Evolutionary conservation across 1,140 invertebrate genomes (phyloP).

Genomic region (Drosophila trapezifrons): DNA sequence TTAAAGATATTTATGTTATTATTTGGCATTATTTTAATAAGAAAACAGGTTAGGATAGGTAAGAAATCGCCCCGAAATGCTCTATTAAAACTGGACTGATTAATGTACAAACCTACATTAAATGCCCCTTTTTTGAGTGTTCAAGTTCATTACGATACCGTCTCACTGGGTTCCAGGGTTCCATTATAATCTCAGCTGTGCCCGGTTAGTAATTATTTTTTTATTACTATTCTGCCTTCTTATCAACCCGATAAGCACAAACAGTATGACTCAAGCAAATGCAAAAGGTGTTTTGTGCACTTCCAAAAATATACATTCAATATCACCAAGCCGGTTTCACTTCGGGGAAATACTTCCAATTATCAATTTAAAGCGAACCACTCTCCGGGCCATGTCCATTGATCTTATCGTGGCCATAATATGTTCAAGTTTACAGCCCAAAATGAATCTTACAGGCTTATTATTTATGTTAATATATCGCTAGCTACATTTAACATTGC

Average conservation of each 20-base stretch:
- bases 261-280: slow-evolving; percentile 13
- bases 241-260: slow-evolving; percentile 27
- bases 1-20: neutral
- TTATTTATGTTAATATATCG: slow-evolving; percentile 41
- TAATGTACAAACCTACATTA: neutral
- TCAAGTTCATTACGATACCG: neutral
- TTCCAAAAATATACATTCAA: slow-evolving; percentile 27
- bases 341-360: slow-evolving; percentile 2
- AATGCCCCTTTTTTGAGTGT: neutral
- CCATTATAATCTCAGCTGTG: slow-evolving; percentile 18
- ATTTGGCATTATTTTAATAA: neutral
- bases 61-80: too few relatives aligned
- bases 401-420: slow-evolving; percentile 38
- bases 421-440: slow-evolving; percentile 27
- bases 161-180: neutral
- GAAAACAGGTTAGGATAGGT: neutral
- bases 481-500: slow-evolving; percentile 6
- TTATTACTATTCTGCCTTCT: slow-evolving; percentile 7
- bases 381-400: slow-evolving; percentile 30
- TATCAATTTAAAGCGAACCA: slow-evolving; percentile 28
- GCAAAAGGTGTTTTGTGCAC: slow-evolving; percentile 11
- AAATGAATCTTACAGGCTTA: slow-evolving; percentile 21
- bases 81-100: too few relatives aligned
- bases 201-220: slow-evolving; percentile 30
- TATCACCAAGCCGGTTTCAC: neutral